phyloP scores from a whole-genome alignment of 2,113 vertebrate species.

The Burhinus bistriatus region DNA sequence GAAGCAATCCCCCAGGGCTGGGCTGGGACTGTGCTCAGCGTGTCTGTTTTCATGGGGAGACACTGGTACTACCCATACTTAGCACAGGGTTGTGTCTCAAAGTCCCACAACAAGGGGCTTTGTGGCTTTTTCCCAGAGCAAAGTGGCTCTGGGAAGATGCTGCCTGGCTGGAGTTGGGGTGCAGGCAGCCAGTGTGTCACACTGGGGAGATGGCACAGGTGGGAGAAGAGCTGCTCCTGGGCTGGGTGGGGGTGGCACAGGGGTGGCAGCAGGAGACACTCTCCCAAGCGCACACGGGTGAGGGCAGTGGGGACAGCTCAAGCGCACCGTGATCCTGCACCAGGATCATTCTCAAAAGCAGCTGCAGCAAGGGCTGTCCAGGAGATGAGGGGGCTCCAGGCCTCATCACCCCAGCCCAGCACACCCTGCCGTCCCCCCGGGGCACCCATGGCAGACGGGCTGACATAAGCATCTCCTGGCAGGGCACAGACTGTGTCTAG shows the following conservation, averaged over 20 bases:
- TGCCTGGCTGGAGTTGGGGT: background rate
- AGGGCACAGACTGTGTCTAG: background rate
- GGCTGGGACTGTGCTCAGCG: background rate
- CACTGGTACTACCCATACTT: accelerated
- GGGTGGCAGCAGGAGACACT: background rate
- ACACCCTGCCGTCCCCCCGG: accelerated
- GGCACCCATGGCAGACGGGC: background rate
- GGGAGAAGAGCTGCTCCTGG: background rate
- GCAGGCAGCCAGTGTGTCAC: accelerated
- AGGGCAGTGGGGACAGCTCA: background rate
- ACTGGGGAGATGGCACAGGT: background rate
- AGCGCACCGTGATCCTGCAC: background rate
- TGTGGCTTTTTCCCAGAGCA: background rate
- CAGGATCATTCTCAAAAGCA: background rate
- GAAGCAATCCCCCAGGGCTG: background rate
- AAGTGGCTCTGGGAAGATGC: background rate
- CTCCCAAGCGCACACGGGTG: background rate
- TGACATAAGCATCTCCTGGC: background rate
- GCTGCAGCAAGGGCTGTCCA: background rate
- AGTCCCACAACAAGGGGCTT: background rate
- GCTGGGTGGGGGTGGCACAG: background rate
- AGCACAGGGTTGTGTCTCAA: background rate
- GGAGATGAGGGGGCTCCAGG: background rate
- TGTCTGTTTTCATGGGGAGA: background rate
- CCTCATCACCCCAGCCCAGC: background rate